Evolutionary conservation across 2,797 vertebrate genomes (phyloP).

Genomic region (Ceryle rudis): DNA sequence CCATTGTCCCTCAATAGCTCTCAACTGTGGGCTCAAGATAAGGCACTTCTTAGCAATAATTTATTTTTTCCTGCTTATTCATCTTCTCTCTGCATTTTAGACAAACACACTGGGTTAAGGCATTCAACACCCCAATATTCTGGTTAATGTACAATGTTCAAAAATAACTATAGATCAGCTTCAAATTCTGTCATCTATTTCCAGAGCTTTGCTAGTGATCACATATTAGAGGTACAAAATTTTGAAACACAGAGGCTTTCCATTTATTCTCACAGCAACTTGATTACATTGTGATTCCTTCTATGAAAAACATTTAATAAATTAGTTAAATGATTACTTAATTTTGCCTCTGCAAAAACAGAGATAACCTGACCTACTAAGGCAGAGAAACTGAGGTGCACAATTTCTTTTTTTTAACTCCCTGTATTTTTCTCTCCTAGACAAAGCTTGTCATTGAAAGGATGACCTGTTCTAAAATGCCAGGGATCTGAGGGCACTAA

Average conservation of each 20-base stretch:
- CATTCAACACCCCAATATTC: not conserved
- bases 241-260: not conserved
- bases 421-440: rapidly evolving
- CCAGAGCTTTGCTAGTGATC: not conserved
- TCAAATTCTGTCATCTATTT: not conserved
- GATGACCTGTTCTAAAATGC: not conserved
- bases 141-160: not conserved
- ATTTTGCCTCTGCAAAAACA: not conserved
- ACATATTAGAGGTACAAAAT: not conserved
- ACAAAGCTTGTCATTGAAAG: not conserved
- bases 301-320: not conserved
- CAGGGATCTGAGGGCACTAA: not conserved
- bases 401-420: not conserved
- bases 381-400: not conserved
- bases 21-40: slow-evolving; percentile 39
- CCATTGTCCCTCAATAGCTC: slow-evolving; percentile 28
- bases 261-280: not conserved
- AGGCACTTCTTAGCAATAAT: not conserved
- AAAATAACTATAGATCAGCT: not conserved
- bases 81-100: not conserved
- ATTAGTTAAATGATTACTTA: not conserved
- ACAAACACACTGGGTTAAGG: not conserved
- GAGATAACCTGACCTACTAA: rapidly evolving
- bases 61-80: slow-evolving; percentile 38
- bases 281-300: not conserved